Evolutionary conservation across 2,888 invertebrate genomes (phyloP).

Genomic region (Trisateles emortualis): DNA sequence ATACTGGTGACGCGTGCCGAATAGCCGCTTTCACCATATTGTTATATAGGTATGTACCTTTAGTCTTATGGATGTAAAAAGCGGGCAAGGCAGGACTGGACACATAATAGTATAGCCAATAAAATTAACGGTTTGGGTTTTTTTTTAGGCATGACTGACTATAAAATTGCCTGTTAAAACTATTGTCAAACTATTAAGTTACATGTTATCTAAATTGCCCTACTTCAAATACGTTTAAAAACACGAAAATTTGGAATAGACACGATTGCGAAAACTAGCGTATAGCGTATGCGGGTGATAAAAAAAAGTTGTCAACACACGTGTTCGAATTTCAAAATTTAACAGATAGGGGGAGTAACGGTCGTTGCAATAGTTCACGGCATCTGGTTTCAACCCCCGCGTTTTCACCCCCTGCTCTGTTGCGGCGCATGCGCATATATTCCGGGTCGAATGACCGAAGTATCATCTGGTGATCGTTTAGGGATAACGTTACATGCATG

Average conservation of each 20-base stretch:
- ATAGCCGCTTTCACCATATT: not conserved
- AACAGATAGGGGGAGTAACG: constrained; percentile 82
- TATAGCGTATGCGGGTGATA: constrained; percentile 70
- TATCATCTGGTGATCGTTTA: constrained; percentile 67
- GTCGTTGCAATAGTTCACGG: constrained; percentile 65
- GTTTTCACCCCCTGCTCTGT: constrained; percentile 47
- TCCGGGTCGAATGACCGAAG: constrained; percentile 61
- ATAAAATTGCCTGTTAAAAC: constrained; percentile 7
- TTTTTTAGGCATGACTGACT: not conserved
- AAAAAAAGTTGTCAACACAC: constrained; percentile 81
- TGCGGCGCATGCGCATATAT: constrained; percentile 40
- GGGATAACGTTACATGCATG: constrained; percentile 50
- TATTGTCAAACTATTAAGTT: constrained; percentile 19
- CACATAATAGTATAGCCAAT: no score
- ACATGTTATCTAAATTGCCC: constrained; percentile 32
- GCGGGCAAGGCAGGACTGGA: no score
- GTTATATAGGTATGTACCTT: no score
- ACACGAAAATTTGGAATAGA: constrained; percentile 26
- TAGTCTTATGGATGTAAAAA: no score
- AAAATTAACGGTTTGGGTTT: constrained; percentile 2
- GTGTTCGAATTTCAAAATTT: constrained; percentile 77
- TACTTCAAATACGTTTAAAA: constrained; percentile 22
- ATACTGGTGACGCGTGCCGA: constrained; percentile 1
- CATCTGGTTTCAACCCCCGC: constrained; percentile 75
- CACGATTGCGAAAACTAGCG: constrained; percentile 60